Evolutionary conservation across 1,140 invertebrate species (phyloP).

Genomic region (Ditylenchus dipsaci): DNA sequence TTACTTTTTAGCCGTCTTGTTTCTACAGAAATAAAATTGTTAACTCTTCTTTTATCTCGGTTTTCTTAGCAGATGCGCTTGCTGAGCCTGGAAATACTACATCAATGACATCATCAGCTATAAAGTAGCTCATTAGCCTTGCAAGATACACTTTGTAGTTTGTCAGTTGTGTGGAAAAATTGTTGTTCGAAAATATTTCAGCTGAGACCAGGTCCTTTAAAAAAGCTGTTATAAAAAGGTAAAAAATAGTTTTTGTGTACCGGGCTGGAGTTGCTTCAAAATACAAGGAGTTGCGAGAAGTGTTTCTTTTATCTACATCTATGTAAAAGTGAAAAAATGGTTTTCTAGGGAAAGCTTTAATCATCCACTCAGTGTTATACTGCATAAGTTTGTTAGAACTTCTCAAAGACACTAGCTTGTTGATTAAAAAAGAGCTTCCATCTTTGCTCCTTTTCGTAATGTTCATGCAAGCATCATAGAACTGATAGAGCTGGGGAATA

Average conservation of each 20-base stretch:
- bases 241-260: too few species aligned
- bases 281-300: not conserved
- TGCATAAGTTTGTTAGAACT: not conserved
- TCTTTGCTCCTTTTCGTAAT: not conserved
- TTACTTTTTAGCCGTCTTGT: not conserved
- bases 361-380: not conserved
- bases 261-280: not conserved
- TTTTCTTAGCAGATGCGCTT: not conserved
- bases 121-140: not conserved
- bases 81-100: not conserved
- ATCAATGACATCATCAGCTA: not conserved
- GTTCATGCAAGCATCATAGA: not conserved
- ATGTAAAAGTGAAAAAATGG: not conserved
- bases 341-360: not conserved
- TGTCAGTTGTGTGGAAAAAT: not conserved
- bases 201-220: not conserved
- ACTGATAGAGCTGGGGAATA: not conserved
- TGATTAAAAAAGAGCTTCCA: not conserved
- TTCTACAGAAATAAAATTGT: conserved; percentile 1
- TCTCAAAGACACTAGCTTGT: not conserved
- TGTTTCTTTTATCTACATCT: not conserved
- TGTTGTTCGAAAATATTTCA: not conserved
- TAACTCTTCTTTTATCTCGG: not conserved
- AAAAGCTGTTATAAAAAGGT: not conserved
- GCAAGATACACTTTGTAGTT: not conserved